Evolutionary conservation across 2,888 invertebrate species (phyloP), one percentile per base, ranked within the genome.

Genomic region (Dryomyza anilis): DNA sequence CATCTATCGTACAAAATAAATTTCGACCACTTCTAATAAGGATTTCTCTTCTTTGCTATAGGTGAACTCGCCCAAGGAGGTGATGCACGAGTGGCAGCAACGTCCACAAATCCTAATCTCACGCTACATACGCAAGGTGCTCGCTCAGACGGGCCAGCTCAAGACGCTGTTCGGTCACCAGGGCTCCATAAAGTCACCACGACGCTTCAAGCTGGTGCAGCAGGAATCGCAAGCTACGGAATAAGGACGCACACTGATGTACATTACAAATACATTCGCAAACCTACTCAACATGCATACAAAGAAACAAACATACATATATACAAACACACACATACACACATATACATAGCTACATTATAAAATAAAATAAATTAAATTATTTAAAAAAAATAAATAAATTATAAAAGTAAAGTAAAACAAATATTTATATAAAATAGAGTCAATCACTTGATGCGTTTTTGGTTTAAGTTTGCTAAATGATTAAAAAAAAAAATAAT

Each of bases 141-240:
- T 96, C 62, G 91, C 91, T 78, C 90, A 91, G 84, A 89, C 91
- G 80, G 93, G 93, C 0, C 87, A 90, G 53, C 84, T 92, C 63
- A 80, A 82, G 69, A 89, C 90, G 0, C 89, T 92, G 74, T 92
- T 92, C 50, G 77, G 78, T 0, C 89, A 90, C 0, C 92, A 92
- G 78, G 93, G 93, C 36, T 92, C 93, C 4, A 88, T 93, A 79
- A 94, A 94, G 84, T 94, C 93, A 71, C 94, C 94, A 23, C 87
- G 95, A 63, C 89, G 94, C 69, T 94, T 93, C 85, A 94, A 94
- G 81, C 86, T 95, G 68, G 95, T 94, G 33, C 94, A 94, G 80
- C 94, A 95, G 80, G 95, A 95, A 84, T 94, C 94, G 10, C 93
- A 94, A 84, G 94, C 89, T 71, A 94, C 93, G 80, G 94, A 95